phyloP scores from a whole-genome alignment of 2,113 vertebrate genomes.

The Zosterops pallidus region DNA sequence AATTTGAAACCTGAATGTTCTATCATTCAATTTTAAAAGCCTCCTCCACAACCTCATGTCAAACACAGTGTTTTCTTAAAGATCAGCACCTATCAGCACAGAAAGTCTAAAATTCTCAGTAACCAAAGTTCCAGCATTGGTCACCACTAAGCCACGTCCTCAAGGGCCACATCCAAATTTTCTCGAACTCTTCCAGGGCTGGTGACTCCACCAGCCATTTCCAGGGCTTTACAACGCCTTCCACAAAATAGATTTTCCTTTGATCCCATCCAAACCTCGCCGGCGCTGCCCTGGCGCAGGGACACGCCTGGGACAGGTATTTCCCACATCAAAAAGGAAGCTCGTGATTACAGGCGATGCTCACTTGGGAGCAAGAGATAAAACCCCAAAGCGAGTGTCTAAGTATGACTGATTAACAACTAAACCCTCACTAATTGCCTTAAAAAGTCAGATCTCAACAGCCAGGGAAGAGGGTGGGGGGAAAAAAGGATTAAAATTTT shows the following conservation, averaged over 20 bases:
- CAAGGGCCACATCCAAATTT: background rate
- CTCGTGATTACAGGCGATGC: background rate
- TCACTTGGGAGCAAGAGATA: background rate
- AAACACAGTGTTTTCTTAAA: no score
- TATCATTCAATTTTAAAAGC: no score
- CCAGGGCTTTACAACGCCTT: background rate
- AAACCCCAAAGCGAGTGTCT: background rate
- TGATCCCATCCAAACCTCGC: background rate
- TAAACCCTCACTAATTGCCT: constrained; percentile 34
- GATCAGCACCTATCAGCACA: no score
- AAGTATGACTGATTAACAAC: constrained; percentile 16
- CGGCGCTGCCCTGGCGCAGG: fast-evolving
- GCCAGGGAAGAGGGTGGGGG: background rate
- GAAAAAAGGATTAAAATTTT: background rate
- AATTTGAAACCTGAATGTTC: no score
- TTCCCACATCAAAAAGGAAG: background rate
- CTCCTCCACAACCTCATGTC: no score
- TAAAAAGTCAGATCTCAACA: background rate
- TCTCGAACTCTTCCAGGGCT: background rate
- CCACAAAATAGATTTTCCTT: fast-evolving
- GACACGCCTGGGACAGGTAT: background rate
- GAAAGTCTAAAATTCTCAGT: no score
- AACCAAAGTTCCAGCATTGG: no score
- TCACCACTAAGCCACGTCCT: background rate
- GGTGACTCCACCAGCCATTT: background rate